Percentiles rank a stretch among this genome's conserved stretches.
phyloP scores from a whole-genome alignment of 1,140 invertebrate species.

The Littorina saxatilis region DNA sequence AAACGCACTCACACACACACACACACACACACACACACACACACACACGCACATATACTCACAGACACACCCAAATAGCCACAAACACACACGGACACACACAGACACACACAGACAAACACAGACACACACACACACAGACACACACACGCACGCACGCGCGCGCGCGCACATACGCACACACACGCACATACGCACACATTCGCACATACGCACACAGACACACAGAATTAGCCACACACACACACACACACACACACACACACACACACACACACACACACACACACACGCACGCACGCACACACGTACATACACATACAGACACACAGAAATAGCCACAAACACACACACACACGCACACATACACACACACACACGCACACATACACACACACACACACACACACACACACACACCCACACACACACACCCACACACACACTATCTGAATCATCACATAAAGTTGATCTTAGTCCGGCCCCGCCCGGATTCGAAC shows the following conservation, averaged over 20 bases:
- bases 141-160: slow-evolving; percentile 15
- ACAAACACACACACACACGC: background rate
- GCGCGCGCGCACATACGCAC: slow-evolving; percentile 17
- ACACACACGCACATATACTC: background rate
- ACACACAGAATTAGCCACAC: too few relatives aligned
- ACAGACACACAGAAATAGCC: background rate
- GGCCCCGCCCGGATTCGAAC: background rate
- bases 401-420: too few relatives aligned
- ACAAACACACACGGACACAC: too few relatives aligned
- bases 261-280: background rate
- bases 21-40: slow-evolving; percentile 16
- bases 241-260: too few relatives aligned
- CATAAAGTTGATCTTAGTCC: too few relatives aligned
- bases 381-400: too few relatives aligned
- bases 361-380: background rate
- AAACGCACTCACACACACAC: background rate
- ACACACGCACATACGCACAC: too few relatives aligned
- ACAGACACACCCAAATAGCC: background rate
- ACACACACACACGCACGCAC: background rate
- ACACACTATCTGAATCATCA: too few relatives aligned
- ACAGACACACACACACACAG: background rate
- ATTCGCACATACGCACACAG: too few relatives aligned
- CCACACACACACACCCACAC: too few relatives aligned
- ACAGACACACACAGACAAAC: too few relatives aligned
- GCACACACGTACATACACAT: background rate